Percentiles rank a stretch among this genome's conserved stretches.
phyloP scores from a whole-genome alignment of 2,888 invertebrate genomes.

The Ceramica pisi region DNA sequence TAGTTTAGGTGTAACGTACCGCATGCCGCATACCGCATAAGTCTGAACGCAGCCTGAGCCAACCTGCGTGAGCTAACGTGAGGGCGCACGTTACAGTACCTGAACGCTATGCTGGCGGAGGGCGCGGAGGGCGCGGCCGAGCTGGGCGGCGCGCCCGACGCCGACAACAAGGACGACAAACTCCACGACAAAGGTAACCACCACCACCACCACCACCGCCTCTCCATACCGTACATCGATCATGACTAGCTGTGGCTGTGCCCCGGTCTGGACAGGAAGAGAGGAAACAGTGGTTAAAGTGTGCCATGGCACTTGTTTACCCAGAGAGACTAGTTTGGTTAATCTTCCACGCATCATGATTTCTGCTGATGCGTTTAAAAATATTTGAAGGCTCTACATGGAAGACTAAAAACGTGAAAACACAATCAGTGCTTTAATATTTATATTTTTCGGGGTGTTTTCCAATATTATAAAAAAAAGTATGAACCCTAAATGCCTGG shows the following conservation, averaged over 20 bases:
- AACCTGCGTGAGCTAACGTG: too few species aligned
- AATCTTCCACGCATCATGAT: neutral
- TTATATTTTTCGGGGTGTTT: too few species aligned
- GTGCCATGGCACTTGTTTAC: neutral
- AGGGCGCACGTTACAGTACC: constrained; percentile 71
- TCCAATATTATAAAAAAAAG: too few species aligned
- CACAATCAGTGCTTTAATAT: too few species aligned
- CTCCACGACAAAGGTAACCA: constrained; percentile 84
- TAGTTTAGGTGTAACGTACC: too few species aligned
- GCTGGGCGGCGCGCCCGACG: constrained; percentile 82
- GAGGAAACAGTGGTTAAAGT: too few species aligned
- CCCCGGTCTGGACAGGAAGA: too few species aligned
- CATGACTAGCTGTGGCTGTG: constrained; percentile 18
- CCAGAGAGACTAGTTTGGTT: neutral
- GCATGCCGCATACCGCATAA: too few species aligned
- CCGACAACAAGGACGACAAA: constrained; percentile 80
- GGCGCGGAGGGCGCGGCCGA: constrained; percentile 86
- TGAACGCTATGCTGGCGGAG: constrained; percentile 80
- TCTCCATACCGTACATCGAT: constrained; percentile 23
- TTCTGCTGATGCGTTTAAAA: neutral
- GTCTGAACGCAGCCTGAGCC: too few species aligned
- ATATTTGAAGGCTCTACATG: neutral
- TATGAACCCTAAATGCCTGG: too few species aligned
- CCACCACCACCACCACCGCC: too few species aligned
- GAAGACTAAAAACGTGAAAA: neutral